Conservation (phyloP, 2,113 vertebrate genomes). For the Boleophthalmus pectinirostris region DNA sequence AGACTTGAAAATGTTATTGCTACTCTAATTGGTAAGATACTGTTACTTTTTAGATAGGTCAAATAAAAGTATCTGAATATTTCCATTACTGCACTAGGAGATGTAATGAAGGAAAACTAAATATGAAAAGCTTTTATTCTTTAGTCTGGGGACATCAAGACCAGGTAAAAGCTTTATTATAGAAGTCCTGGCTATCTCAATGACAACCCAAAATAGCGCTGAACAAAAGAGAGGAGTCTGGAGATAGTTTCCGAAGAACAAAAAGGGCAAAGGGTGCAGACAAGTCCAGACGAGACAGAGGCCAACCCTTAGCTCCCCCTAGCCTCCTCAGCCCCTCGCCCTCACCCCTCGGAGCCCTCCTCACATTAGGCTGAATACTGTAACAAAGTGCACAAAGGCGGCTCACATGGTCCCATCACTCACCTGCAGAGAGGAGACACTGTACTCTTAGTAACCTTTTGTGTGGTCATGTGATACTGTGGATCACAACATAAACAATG, state of each 20-base stretch:
- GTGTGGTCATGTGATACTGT: background rate
- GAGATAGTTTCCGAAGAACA: slow-evolving; percentile 56
- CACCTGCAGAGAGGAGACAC: slow-evolving; percentile 44
- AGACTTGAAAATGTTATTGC: background rate
- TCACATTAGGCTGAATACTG: slow-evolving; percentile 35
- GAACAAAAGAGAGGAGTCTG: slow-evolving; percentile 50
- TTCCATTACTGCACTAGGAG: background rate
- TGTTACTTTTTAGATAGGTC: background rate
- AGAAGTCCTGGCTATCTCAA: background rate
- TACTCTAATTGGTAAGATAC: background rate
- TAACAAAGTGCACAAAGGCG: slow-evolving; percentile 53
- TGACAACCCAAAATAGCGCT: slow-evolving; percentile 49
- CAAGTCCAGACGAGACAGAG: slow-evolving; percentile 69
- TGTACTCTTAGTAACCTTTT: background rate
- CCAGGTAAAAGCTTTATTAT: background rate
- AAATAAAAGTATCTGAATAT: background rate
- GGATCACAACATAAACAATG: too few relatives aligned
- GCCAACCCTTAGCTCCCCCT: slow-evolving; percentile 46
- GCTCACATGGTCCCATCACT: slow-evolving; percentile 60
- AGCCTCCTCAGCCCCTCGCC: slow-evolving; percentile 54
- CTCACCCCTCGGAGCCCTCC: slow-evolving; percentile 44
- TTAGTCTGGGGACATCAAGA: background rate
- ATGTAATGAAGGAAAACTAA: background rate
- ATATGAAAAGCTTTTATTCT: background rate
- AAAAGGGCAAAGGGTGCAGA: slow-evolving; percentile 67